A percentile compares a stretch with the other conserved stretches of the same genome.
Evolutionary conservation across 2,113 vertebrate species (phyloP).

Genomic region (Donacobius atricapilla): DNA sequence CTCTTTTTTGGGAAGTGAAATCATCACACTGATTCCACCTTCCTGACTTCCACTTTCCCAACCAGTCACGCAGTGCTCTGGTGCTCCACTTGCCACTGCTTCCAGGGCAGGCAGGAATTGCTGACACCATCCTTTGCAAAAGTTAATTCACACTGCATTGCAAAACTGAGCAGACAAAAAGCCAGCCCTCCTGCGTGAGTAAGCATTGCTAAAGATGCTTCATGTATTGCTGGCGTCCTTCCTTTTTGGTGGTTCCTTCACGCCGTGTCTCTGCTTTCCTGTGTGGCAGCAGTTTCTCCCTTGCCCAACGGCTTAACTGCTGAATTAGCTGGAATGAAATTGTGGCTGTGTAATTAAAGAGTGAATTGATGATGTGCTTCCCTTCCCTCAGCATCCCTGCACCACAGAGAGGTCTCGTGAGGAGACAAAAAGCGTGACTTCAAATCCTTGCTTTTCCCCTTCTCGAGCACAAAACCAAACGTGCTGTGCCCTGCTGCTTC

Average conservation of each 20-base stretch:
- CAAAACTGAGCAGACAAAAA: not conserved
- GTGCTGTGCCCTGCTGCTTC: not conserved
- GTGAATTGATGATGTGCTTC: not conserved
- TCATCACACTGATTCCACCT: not conserved
- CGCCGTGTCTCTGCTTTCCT: not conserved
- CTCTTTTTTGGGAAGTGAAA: conserved; percentile 1
- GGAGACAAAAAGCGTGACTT: not conserved
- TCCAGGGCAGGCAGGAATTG: not conserved
- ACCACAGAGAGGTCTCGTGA: fast-evolving
- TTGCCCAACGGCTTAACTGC: not conserved
- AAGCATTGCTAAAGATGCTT: conserved; percentile 1
- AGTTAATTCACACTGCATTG: not conserved
- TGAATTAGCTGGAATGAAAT: not conserved
- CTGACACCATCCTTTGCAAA: not conserved
- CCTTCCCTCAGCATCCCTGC: not conserved
- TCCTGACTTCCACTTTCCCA: not conserved
- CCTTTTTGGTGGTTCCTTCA: not conserved
- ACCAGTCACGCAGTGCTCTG: not conserved
- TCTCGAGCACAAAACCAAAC: not conserved
- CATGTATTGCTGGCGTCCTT: not conserved
- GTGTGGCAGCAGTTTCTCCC: not conserved
- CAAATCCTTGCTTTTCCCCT: not conserved
- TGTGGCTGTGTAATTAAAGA: not conserved
- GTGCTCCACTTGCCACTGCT: not conserved
- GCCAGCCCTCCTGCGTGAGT: not conserved